Conservation (phyloP, 2,888 invertebrate species). For the Scaptomyza flava region DNA sequence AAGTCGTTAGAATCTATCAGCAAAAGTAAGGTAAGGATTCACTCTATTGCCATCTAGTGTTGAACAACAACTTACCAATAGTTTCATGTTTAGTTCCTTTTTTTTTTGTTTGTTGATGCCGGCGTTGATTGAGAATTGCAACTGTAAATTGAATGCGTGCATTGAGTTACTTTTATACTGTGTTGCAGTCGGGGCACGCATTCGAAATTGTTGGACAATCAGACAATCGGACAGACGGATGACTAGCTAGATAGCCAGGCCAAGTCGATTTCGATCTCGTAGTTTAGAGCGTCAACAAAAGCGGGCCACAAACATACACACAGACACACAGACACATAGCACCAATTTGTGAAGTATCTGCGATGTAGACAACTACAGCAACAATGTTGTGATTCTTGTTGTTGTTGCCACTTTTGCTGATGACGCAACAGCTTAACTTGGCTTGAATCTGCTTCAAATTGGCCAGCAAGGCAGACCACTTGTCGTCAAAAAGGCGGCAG, state of each 20-base stretch:
- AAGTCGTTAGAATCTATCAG: conserved; percentile 69
- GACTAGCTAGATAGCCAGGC: conserved; percentile 39
- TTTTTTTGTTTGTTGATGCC: conserved; percentile 29
- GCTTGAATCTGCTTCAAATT: conserved; percentile 32
- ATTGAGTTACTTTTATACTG: conserved; percentile 76
- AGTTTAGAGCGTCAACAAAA: conserved; percentile 63
- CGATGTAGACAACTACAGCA: conserved; percentile 48
- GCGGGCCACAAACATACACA: conserved; percentile 58
- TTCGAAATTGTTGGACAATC: conserved; percentile 17
- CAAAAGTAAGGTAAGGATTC: conserved; percentile 1
- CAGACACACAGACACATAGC: conserved; percentile 32
- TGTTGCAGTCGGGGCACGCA: conserved; percentile 36
- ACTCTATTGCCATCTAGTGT: not conserved
- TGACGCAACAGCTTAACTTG: conserved; percentile 47
- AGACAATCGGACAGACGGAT: conserved; percentile 23
- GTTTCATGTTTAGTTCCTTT: conserved; percentile 70
- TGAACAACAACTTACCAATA: conserved; percentile 70
- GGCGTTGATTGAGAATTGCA: conserved; percentile 65
- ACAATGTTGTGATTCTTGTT: conserved; percentile 59
- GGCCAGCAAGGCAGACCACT: conserved; percentile 73
- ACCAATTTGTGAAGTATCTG: conserved; percentile 78
- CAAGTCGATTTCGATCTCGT: conserved; percentile 52
- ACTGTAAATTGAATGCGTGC: conserved; percentile 72
- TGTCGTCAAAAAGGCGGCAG: conserved; percentile 61
- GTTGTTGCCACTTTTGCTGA: conserved; percentile 36